Evolutionary conservation across 2,888 invertebrate genomes (phyloP), one percentile per base, ranked within the genome.

Genomic region (Scaptomyza caliginosa): DNA sequence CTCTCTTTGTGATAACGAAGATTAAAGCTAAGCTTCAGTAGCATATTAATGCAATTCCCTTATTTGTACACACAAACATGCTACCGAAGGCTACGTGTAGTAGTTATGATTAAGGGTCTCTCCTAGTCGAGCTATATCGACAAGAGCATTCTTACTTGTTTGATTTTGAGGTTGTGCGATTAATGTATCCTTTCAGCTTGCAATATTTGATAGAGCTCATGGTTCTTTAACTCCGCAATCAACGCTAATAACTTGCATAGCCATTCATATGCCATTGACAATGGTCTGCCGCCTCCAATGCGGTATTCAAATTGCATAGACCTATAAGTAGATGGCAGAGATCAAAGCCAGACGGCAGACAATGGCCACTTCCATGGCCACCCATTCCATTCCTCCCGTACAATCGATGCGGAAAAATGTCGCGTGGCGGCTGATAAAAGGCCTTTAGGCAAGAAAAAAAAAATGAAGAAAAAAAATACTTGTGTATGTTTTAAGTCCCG

Each of bases 371-470:
- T 59, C 60, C 46, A 49, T 30, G 23, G 13, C 38, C 13, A 46
- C 3, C 30, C 56, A 30, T n/a, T n/a, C n/a, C n/a, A n/a, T 24
- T 39, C 40, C 6, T 36, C 21, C 34, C 39, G 13, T 30, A 50
- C 66, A 67, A 75, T 82, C 67, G 68, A 66, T 65, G 76, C 79
- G 76, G 68, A 81, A 83, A 87, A 82, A 82, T 85, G 83, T 83
- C 88, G 80, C 83, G 83, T 83, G 88, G 88, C 88, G 64, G 38
- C 60, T 71, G 63, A 76, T 79, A 66, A 77, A 78, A 82, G 67
- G 67, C 76, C 69, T 50, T 32, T 46, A 38, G 74, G 66, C 82
- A 46, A 43, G 17, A 32, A 21, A 40, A 43, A 52, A 34, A 13
- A 42, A 28, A 2, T 24, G 8, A 32, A 4, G 3, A n/a, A n/a